These are phyloP conservation scores for Lasioglossum albipes DNA, from an alignment of 1,140 invertebrate genomes.

Conservation along the genomic window DNA sequence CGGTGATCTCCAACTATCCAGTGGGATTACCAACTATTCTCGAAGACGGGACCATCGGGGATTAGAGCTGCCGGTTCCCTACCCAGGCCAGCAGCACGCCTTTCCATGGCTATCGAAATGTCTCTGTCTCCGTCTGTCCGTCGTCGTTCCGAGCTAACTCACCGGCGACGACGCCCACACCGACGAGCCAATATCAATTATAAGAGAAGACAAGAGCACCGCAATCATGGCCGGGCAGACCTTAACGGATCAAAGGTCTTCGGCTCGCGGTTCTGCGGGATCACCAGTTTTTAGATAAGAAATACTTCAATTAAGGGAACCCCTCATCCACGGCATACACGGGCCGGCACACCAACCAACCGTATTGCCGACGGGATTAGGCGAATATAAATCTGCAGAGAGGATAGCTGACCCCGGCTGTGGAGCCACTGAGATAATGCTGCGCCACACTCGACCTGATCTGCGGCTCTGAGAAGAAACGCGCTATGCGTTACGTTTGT, in stretches of 20 bases:
- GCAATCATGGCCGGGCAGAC: conserved; percentile 77
- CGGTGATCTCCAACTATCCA: conserved; percentile 80
- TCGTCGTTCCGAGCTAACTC: conserved; percentile 33
- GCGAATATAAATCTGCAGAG: conserved; percentile 44
- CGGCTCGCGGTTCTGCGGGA: conserved; percentile 65
- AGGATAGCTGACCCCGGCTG: not conserved
- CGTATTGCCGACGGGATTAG: conserved; percentile 55
- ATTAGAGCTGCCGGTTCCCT: conserved; percentile 72
- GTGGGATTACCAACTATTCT: conserved; percentile 80
- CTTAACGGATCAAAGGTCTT: conserved; percentile 78
- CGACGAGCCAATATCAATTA: conserved; percentile 80
- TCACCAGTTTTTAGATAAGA: conserved; percentile 79
- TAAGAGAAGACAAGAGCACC: conserved; percentile 79
- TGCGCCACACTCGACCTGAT: not conserved
- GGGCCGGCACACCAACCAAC: not conserved
- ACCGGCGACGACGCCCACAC: conserved; percentile 48
- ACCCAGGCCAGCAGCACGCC: conserved; percentile 40
- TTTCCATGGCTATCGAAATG: conserved; percentile 64
- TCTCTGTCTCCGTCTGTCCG: conserved; percentile 30
- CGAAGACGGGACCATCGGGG: conserved; percentile 78
- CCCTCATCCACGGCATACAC: conserved; percentile 9
- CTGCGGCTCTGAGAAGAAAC: too few relatives aligned
- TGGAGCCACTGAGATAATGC: not conserved
- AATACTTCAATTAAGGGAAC: conserved; percentile 78
- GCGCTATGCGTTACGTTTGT: not conserved